A percentile compares a stretch with the other conserved stretches of the same genome.
Conservation (phyloP, 2,113 vertebrate genomes). For the Prionailurus viverrinus region DNA sequence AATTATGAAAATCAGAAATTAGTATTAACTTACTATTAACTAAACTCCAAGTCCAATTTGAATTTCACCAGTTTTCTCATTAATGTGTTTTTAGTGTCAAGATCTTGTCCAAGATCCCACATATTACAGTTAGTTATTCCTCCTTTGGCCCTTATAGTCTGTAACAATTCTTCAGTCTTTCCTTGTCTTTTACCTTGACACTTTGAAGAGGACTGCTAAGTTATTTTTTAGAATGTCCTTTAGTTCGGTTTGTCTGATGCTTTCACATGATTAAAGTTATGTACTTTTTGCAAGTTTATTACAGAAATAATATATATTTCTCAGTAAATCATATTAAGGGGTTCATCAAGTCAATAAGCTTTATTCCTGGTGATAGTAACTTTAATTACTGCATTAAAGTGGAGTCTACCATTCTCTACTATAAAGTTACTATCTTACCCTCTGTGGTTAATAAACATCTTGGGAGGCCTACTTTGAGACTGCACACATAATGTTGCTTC, state of each 20-base stretch:
- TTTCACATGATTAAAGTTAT: slow-evolving; percentile 17
- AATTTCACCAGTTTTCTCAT: not conserved
- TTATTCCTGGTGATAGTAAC: not conserved
- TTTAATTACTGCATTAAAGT: not conserved
- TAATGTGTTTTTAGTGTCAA: not conserved
- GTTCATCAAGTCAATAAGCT: not conserved
- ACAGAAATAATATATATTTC: not conserved
- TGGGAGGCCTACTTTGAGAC: not conserved
- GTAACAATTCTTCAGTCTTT: not conserved
- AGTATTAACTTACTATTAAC: not conserved
- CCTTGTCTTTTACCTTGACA: not conserved
- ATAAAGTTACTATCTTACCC: not conserved
- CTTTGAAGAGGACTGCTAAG: not conserved
- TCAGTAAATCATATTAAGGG: slow-evolving; percentile 15
- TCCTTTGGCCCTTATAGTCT: not conserved
- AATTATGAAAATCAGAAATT: slow-evolving; percentile 18
- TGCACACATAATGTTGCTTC: not conserved
- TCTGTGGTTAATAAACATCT: not conserved
- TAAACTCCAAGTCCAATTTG: not conserved
- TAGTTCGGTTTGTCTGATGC: not conserved
- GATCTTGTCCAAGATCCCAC: not conserved
- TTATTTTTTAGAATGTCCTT: not conserved
- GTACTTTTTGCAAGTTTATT: not conserved
- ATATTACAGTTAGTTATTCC: not conserved
- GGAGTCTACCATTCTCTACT: not conserved